Percentiles rank a stretch among this genome's conserved stretches.
Conservation (phyloP, 2,888 invertebrate species). For the Alsophila aescularia region DNA sequence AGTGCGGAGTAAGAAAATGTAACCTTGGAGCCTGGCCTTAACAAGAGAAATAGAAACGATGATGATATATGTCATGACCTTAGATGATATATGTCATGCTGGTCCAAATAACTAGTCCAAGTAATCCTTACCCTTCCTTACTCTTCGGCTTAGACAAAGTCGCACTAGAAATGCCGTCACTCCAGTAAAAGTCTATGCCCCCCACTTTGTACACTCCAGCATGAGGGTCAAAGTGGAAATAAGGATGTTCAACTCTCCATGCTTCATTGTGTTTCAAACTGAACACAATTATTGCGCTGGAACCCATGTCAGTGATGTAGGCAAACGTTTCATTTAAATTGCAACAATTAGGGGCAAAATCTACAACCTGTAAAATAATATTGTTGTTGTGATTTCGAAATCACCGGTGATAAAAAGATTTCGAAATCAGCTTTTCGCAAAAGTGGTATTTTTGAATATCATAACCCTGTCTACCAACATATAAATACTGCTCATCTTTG, state of each 20-base stretch:
- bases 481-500: too few relatives aligned
- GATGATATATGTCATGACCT: too few relatives aligned
- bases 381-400: too few relatives aligned
- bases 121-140: constrained; percentile 67
- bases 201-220: constrained; percentile 88
- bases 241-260: constrained; percentile 90
- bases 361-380: constrained; percentile 82
- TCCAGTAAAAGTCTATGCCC: constrained; percentile 92
- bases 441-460: too few relatives aligned
- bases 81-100: too few relatives aligned
- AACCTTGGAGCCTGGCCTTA: too few relatives aligned
- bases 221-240: constrained; percentile 91
- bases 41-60: too few relatives aligned
- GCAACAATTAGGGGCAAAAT: constrained; percentile 82
- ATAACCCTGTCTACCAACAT: too few relatives aligned
- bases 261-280: constrained; percentile 86
- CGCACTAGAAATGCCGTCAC: constrained; percentile 90
- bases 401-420: too few relatives aligned
- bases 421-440: too few relatives aligned
- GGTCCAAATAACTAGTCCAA: too few relatives aligned
- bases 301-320: constrained; percentile 90
- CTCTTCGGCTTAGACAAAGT: constrained; percentile 82
- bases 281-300: constrained; percentile 90
- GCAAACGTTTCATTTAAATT: constrained; percentile 85
- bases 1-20: too few relatives aligned